A percentile compares a stretch with the other conserved stretches of the same genome.
Conservation (phyloP, 2,888 invertebrate species). For the Xestia xanthographa region DNA sequence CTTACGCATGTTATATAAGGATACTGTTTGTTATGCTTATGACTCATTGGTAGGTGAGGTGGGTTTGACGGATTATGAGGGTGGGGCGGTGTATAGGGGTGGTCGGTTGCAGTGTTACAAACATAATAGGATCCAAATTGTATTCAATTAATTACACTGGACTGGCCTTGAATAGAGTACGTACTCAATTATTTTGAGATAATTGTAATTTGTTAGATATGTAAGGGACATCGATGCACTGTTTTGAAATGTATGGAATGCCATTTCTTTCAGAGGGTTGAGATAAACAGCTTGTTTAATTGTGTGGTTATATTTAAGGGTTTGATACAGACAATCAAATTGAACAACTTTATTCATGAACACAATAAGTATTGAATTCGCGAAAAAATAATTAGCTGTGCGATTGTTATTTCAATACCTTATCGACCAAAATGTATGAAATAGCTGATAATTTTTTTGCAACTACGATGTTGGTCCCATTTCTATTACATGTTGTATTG, state of each 20-base stretch:
- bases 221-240: neutral
- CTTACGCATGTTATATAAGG: slow-evolving; percentile 21
- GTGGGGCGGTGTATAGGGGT: slow-evolving; percentile 11
- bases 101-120: slow-evolving; percentile 2
- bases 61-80: slow-evolving; percentile 31
- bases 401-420: neutral
- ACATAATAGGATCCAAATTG: slow-evolving; percentile 2
- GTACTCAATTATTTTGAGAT: neutral
- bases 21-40: neutral
- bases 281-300: neutral
- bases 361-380: too few relatives aligned
- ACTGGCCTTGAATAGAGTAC: slow-evolving; percentile 3
- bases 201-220: neutral
- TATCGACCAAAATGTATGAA: neutral
- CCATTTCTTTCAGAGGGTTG: neutral
- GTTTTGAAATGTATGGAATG: neutral
- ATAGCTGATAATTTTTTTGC: neutral
- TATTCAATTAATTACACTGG: slow-evolving; percentile 18
- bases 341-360: too few relatives aligned
- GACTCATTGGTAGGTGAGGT: slow-evolving; percentile 23
- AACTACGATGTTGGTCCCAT: neutral
- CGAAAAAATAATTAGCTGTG: neutral
- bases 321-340: neutral
- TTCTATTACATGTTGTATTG: neutral
- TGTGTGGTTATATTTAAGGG: neutral